Conservation (phyloP, 1,140 invertebrate species). For the Tetramorium alpestre region DNA sequence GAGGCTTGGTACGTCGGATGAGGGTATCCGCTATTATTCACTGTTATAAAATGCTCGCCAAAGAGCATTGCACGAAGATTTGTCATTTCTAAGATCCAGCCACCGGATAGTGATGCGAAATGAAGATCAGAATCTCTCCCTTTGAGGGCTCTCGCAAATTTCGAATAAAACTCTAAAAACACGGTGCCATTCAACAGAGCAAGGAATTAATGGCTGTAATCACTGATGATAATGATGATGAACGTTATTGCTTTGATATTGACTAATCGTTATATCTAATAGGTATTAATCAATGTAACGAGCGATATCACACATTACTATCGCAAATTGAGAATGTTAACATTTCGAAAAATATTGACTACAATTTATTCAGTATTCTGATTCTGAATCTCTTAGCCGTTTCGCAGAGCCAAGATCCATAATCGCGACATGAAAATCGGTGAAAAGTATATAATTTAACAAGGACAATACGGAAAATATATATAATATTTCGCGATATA, state of each 20-base stretch:
- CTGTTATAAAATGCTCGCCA: conserved; percentile 70
- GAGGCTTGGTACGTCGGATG: conserved; percentile 74
- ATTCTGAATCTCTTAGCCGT: background rate
- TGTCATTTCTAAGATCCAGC: conserved; percentile 22
- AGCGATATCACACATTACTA: conserved; percentile 12
- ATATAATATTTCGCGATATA: background rate
- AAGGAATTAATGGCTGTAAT: conserved; percentile 27
- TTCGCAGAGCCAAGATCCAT: background rate
- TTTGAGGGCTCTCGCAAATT: background rate
- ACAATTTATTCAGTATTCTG: background rate
- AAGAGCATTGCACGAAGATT: conserved; percentile 23
- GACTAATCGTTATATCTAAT: background rate
- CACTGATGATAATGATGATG: background rate
- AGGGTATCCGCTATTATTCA: conserved; percentile 72
- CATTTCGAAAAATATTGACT: background rate
- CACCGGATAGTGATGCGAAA: background rate
- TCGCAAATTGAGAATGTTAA: conserved; percentile 19
- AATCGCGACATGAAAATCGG: background rate
- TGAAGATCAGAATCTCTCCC: background rate
- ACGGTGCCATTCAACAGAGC: background rate
- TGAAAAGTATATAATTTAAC: background rate
- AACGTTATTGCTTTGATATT: conserved; percentile 20
- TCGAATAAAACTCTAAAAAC: background rate
- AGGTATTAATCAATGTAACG: conserved; percentile 1
- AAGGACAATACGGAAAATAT: background rate